Percentiles rank a stretch among this genome's conserved stretches.
phyloP scores from a whole-genome alignment of 2,888 invertebrate genomes.

The Lasius platythorax region DNA sequence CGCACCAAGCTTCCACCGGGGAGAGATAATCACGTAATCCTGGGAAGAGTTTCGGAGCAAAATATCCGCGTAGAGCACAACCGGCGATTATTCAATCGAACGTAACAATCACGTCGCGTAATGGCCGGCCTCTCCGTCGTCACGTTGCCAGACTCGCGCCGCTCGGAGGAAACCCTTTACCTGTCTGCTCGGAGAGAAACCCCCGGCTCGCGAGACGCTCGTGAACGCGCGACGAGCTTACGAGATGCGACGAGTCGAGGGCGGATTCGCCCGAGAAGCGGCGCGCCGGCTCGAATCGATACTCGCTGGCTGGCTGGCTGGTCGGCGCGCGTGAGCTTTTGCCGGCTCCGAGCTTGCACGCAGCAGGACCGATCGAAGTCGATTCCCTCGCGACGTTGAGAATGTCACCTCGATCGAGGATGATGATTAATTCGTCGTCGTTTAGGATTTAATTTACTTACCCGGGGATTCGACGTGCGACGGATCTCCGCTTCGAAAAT shows the following conservation, averaged over 20 bases:
- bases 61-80: background rate
- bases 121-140: slow-evolving; percentile 32
- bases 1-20: slow-evolving; percentile 34
- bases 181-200: slow-evolving; percentile 1
- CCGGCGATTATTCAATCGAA: background rate
- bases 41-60: background rate
- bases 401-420: background rate
- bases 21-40: background rate
- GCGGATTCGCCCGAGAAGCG: slow-evolving; percentile 49
- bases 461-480: slow-evolving; percentile 60
- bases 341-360: slow-evolving; percentile 29
- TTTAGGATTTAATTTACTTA: slow-evolving; percentile 57
- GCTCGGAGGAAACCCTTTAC: slow-evolving; percentile 10
- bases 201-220: slow-evolving; percentile 10
- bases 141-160: slow-evolving; percentile 20
- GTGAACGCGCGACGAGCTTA: slow-evolving; percentile 30
- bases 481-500: slow-evolving; percentile 59
- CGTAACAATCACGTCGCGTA: slow-evolving; percentile 53
- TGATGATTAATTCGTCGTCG: background rate
- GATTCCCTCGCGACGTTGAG: background rate
- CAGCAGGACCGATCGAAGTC: slow-evolving; percentile 3
- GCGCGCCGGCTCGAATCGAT: slow-evolving; percentile 61
- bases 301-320: slow-evolving; percentile 27
- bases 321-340: slow-evolving; percentile 9
- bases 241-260: slow-evolving; percentile 42